phyloP scores from a whole-genome alignment of 2,113 vertebrate genomes.

The Tauraco erythrolophus region DNA sequence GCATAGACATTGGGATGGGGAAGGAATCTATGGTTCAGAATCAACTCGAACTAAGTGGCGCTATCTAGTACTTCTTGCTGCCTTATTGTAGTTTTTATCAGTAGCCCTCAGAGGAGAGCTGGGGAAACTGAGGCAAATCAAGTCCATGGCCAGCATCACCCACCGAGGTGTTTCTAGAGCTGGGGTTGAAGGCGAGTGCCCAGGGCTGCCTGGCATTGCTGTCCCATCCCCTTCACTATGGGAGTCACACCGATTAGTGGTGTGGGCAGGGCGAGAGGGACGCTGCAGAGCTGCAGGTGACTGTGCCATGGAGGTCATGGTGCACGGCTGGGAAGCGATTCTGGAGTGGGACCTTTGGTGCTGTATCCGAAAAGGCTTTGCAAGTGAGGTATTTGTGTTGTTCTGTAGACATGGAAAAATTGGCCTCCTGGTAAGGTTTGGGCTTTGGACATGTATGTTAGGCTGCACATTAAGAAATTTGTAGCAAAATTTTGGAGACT shows the following conservation, averaged over 20 bases:
- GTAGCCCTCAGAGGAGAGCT: not conserved
- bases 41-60: not conserved
- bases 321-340: not conserved
- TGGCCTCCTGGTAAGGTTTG: not conserved
- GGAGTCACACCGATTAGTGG: rapidly evolving
- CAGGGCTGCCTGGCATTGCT: rapidly evolving
- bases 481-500: not conserved
- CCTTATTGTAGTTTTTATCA: not conserved
- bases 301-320: rapidly evolving
- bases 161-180: not conserved
- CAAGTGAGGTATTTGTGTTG: not conserved
- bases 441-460: not conserved
- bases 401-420: not conserved
- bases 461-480: not conserved
- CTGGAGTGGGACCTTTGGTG: not conserved
- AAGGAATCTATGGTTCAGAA: not conserved
- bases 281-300: not conserved
- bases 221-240: rapidly evolving
- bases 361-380: not conserved
- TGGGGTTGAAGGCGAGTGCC: not conserved
- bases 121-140: not conserved
- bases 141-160: not conserved
- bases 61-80: not conserved
- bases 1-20: rapidly evolving
- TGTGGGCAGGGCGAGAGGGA: not conserved